phyloP scores from a whole-genome alignment of 30 jellyfish, hydroid and myxozoan species.

The Sanderia malayensis region DNA sequence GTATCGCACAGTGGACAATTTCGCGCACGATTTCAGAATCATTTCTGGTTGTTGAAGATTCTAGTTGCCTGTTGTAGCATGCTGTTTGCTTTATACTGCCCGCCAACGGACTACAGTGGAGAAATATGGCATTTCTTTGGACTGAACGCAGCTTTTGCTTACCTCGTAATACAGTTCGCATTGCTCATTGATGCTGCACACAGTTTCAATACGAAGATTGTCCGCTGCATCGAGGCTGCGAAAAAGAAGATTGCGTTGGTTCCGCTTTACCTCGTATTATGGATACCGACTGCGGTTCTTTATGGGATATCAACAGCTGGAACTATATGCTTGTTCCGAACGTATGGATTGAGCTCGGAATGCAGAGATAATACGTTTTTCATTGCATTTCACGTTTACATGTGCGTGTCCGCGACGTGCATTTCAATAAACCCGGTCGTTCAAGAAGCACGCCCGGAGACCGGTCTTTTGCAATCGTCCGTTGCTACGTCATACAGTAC shows the following conservation, averaged over 20 bases:
- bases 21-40: constrained; percentile 68
- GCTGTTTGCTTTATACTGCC: constrained; percentile 39
- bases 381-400: constrained; percentile 82
- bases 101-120: constrained; percentile 83
- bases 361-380: constrained; percentile 80
- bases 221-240: constrained; percentile 55
- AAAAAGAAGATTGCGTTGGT: constrained; percentile 22
- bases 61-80: background rate
- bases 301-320: constrained; percentile 43
- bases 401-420: constrained; percentile 91
- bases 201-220: constrained; percentile 39
- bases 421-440: constrained; percentile 86
- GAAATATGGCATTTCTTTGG: constrained; percentile 99
- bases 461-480: constrained; percentile 91
- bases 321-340: constrained; percentile 47
- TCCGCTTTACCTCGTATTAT: constrained; percentile 46
- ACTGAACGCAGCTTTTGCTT: constrained; percentile 83
- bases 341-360: constrained; percentile 70
- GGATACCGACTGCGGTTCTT: constrained; percentile 79
- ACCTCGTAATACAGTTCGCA: constrained; percentile 64
- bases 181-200: constrained; percentile 75
- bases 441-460: constrained; percentile 85
- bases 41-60: constrained; percentile 63
- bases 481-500: constrained; percentile 86
- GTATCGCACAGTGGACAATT: constrained; percentile 36